Evolutionary conservation across 2,113 vertebrate species (phyloP).

Genomic region (Urocitellus parryii): DNA sequence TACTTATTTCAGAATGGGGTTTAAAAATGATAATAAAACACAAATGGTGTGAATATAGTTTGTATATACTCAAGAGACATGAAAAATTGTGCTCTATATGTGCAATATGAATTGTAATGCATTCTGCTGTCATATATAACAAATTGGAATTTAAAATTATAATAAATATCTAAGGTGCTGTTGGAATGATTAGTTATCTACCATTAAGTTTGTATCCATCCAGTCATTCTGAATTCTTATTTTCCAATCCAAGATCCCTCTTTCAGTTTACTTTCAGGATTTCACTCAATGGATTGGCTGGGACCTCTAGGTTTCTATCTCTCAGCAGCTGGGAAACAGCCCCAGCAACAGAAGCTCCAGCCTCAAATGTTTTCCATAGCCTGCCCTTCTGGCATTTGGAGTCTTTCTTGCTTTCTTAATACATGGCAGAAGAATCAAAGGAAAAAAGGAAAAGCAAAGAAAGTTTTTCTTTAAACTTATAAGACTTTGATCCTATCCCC

Average conservation of each 20-base stretch:
- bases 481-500: background rate
- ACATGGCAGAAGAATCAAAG: constrained; percentile 30
- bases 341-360: background rate
- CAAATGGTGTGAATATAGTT: too few relatives aligned
- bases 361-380: background rate
- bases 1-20: background rate
- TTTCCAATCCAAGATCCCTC: background rate
- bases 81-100: too few relatives aligned
- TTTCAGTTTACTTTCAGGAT: background rate
- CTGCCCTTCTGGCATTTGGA: background rate
- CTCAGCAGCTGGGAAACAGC: background rate
- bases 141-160: too few relatives aligned
- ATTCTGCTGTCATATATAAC: too few relatives aligned
- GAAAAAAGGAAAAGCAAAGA: constrained; percentile 5
- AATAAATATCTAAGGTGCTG: background rate
- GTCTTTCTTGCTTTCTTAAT: constrained; percentile 14
- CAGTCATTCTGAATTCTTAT: background rate
- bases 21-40: background rate
- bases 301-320: background rate
- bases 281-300: background rate
- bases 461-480: background rate
- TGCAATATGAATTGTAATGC: too few relatives aligned
- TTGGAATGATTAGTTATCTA: background rate
- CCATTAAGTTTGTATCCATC: background rate
- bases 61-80: too few relatives aligned